Evolutionary conservation across 1,140 invertebrate genomes (phyloP).

Genomic region (Orchesella cincta): DNA sequence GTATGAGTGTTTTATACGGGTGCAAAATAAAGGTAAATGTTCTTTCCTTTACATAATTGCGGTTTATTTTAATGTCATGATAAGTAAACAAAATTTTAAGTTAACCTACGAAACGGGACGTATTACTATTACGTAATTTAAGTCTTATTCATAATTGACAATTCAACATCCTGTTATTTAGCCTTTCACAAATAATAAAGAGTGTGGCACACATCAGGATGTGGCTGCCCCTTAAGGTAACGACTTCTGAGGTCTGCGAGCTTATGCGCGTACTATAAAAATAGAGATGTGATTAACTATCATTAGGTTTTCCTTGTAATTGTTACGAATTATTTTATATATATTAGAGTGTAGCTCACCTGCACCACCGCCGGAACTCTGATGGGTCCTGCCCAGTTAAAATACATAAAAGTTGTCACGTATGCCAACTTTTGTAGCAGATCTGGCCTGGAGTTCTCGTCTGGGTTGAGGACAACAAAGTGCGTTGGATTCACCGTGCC

Average conservation of each 20-base stretch:
- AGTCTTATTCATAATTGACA: too few species aligned
- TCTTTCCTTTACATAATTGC: too few species aligned
- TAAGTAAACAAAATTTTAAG: too few species aligned
- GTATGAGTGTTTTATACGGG: too few species aligned
- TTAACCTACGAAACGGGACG: too few species aligned
- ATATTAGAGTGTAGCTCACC: conserved; percentile 5
- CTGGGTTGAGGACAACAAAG: conserved; percentile 80
- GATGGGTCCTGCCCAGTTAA: conserved; percentile 74
- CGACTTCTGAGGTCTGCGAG: not conserved
- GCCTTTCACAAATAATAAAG: not conserved
- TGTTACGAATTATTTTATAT: conserved; percentile 20
- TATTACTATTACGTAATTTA: too few species aligned
- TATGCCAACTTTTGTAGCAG: conserved; percentile 80
- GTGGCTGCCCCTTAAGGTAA: not conserved
- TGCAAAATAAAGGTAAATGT: too few species aligned
- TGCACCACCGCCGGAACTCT: conserved; percentile 15
- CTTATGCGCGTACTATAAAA: conserved; percentile 33
- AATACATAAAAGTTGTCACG: conserved; percentile 89
- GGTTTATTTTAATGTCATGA: too few species aligned
- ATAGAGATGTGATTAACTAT: conserved; percentile 24
- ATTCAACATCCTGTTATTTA: too few species aligned
- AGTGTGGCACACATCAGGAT: not conserved
- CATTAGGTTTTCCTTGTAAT: not conserved
- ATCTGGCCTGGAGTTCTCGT: conserved; percentile 72
- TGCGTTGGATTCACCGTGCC: conserved; percentile 87